Conservation (phyloP, 37 sponge, comb jelly and placozoan genomes). For the Hormiphora californensis region DNA sequence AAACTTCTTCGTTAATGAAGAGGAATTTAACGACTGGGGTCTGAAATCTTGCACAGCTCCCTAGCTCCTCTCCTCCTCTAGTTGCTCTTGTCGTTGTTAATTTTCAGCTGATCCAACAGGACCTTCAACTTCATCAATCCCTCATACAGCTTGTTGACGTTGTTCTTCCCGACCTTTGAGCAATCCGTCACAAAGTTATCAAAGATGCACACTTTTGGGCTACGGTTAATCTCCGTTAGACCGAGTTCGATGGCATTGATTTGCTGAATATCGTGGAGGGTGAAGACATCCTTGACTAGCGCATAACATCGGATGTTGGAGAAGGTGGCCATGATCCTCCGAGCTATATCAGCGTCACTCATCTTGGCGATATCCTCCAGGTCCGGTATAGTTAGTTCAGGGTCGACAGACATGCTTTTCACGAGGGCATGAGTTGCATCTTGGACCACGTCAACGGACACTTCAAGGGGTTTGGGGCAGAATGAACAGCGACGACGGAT, state of each 20-base stretch:
- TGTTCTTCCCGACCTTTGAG: neutral
- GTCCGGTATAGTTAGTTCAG: neutral
- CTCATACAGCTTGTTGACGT: neutral
- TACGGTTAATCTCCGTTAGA: constrained; percentile 20
- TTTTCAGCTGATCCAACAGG: neutral
- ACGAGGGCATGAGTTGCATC: too few relatives aligned
- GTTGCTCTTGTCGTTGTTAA: too few relatives aligned
- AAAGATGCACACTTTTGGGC: constrained; percentile 15
- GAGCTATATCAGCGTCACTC: neutral
- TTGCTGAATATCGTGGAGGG: neutral
- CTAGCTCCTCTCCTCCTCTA: too few relatives aligned
- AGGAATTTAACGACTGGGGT: too few relatives aligned
- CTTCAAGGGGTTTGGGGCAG: constrained; percentile 25
- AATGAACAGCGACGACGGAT: neutral
- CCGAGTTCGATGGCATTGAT: constrained; percentile 11
- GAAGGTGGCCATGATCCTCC: constrained; percentile 12
- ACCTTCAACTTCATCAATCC: neutral
- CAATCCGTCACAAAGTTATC: constrained; percentile 17
- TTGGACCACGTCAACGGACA: too few relatives aligned
- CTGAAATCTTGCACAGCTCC: too few relatives aligned
- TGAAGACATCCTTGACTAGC: neutral
- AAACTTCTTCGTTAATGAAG: too few relatives aligned
- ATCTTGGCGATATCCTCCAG: neutral
- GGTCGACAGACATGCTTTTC: too few relatives aligned
- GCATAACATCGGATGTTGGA: constrained; percentile 6